phyloP scores from a whole-genome alignment of 2,888 invertebrate species.

The Lordiphosa fenestrarum region DNA sequence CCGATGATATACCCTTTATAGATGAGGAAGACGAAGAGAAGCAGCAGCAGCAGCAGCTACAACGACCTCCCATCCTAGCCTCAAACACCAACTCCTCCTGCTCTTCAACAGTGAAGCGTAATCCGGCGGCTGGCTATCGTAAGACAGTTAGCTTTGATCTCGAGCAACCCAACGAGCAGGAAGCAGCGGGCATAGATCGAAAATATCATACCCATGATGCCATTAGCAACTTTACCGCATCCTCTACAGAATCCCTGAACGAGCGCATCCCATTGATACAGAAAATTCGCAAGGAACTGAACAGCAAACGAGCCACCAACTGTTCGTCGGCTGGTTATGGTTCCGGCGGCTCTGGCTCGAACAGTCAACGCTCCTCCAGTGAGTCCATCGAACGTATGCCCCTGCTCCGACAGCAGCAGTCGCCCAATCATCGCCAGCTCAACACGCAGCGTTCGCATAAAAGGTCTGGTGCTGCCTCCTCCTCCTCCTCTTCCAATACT shows the following conservation, averaged over 20 bases:
- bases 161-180: constrained; percentile 45
- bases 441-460: constrained; percentile 74
- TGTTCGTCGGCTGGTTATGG: constrained; percentile 61
- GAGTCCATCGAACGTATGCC: constrained; percentile 76
- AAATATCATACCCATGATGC: constrained; percentile 77
- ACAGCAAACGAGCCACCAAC: constrained; percentile 70
- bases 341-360: constrained; percentile 72
- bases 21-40: constrained; percentile 80
- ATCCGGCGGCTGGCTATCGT: constrained; percentile 63
- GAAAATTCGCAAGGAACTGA: constrained; percentile 73
- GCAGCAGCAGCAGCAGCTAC: constrained; percentile 47
- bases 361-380: constrained; percentile 70
- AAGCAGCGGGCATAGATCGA: constrained; percentile 52
- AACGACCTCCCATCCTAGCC: constrained; percentile 37
- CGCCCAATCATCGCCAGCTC: constrained; percentile 51
- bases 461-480: constrained; percentile 55
- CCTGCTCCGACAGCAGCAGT: constrained; percentile 51
- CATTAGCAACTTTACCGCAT: constrained; percentile 69
- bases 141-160: constrained; percentile 80
- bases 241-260: constrained; percentile 64
- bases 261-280: constrained; percentile 72
- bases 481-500: constrained; percentile 13
- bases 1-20: constrained; percentile 80
- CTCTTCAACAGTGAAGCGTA: constrained; percentile 40
- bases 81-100: constrained; percentile 37